These are phyloP conservation scores for Leptogaster cylindrica DNA, from an alignment of 2,888 invertebrate species.

Conservation along the genomic window DNA sequence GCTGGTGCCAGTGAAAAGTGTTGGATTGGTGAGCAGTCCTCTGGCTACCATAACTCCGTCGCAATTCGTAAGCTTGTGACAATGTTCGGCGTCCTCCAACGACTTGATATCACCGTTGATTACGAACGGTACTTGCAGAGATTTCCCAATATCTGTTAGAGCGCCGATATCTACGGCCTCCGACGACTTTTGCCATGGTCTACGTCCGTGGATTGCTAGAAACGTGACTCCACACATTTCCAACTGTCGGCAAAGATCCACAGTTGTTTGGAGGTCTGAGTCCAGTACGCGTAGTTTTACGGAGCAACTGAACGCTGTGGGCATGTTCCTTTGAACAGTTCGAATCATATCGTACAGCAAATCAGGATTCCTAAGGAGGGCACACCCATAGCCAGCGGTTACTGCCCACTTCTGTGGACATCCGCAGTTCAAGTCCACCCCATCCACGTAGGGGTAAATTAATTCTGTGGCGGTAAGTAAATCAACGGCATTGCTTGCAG, in stretches of 20 bases:
- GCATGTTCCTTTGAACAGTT: conserved; percentile 75
- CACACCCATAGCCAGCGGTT: conserved; percentile 87
- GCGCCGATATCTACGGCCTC: conserved; percentile 74
- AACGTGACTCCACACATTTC: conserved; percentile 89
- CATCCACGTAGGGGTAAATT: conserved; percentile 83
- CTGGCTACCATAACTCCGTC: conserved; percentile 92
- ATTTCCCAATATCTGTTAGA: conserved; percentile 74
- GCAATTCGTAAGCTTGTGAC: conserved; percentile 73
- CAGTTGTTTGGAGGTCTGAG: conserved; percentile 66
- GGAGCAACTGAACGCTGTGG: conserved; percentile 82
- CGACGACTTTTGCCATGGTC: conserved; percentile 78
- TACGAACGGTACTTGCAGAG: conserved; percentile 80
- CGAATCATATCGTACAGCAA: conserved; percentile 79
- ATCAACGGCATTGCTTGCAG: conserved; percentile 82
- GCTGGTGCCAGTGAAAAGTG: conserved; percentile 77
- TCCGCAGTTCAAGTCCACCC: conserved; percentile 96
- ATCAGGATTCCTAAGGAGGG: conserved; percentile 82
- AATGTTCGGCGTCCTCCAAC: conserved; percentile 71
- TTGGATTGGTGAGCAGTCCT: conserved; percentile 89
- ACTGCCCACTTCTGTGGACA: conserved; percentile 97
- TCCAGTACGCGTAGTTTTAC: conserved; percentile 82
- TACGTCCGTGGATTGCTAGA: conserved; percentile 90
- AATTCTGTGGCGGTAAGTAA: conserved; percentile 86
- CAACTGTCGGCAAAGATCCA: conserved; percentile 79
- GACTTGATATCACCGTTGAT: conserved; percentile 91